Evolutionary conservation across 2,888 invertebrate species (phyloP).

Genomic region (Eupithecia tripunctaria): DNA sequence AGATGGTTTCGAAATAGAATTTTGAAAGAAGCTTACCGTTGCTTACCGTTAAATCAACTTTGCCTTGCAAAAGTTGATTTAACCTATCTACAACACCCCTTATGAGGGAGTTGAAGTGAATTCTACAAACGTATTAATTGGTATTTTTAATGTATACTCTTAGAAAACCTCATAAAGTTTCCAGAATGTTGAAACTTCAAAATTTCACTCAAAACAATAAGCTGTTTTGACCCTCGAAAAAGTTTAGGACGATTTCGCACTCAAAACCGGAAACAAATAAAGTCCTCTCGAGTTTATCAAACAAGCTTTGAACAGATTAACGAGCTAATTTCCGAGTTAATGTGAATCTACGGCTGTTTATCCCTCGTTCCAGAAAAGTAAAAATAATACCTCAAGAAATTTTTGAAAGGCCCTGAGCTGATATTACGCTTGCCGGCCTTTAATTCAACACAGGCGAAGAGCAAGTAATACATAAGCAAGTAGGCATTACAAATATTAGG

Average conservation of each 20-base stretch:
- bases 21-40: slow-evolving; percentile 3
- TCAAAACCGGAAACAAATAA: slow-evolving; percentile 44
- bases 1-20: not conserved
- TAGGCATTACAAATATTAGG: not conserved
- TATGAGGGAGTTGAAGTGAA: not conserved
- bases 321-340: slow-evolving; percentile 43
- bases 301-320: slow-evolving; percentile 43
- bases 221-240: slow-evolving; percentile 22
- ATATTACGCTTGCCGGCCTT: not conserved
- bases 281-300: slow-evolving; percentile 44
- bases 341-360: slow-evolving; percentile 41
- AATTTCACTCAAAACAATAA: slow-evolving; percentile 20
- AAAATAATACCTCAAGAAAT: slow-evolving; percentile 54
- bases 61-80: not conserved
- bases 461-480: no score
- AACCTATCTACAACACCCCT: not conserved
- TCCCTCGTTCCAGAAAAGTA: slow-evolving; percentile 33
- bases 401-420: slow-evolving; percentile 35
- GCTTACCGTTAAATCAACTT: no score
- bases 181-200: slow-evolving; percentile 1
- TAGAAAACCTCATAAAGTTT: not conserved
- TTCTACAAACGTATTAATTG: not conserved
- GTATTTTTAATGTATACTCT: no score
- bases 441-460: not conserved
- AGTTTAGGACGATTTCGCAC: slow-evolving; percentile 28